Evolutionary conservation across 92 coral and sea anemone genomes (phyloP), one percentile per base, ranked within the genome.

Genomic region (Montipora capitata): DNA sequence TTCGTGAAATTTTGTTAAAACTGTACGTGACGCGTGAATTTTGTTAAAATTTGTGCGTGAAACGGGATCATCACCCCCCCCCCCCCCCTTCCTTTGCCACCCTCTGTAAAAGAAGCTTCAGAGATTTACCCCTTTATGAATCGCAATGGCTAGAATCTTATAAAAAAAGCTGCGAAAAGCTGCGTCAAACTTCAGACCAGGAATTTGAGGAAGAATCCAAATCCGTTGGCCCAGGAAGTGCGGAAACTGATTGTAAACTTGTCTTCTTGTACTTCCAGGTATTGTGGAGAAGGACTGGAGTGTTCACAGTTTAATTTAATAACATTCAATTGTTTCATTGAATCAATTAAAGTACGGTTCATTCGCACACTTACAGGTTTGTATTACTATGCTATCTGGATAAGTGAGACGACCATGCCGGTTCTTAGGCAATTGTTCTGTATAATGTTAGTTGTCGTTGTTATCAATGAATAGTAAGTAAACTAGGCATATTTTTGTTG

Each of bases 61-160:
- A n/a, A n/a, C n/a, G n/a, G n/a, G n/a, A n/a, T n/a, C n/a, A n/a
- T n/a, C n/a, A n/a, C n/a, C n/a, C n/a, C n/a, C n/a, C n/a, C n/a
- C n/a, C n/a, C n/a, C n/a, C n/a, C n/a, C n/a, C n/a, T n/a, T n/a
- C n/a, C n/a, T n/a, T n/a, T n/a, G n/a, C n/a, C n/a, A n/a, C n/a
- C n/a, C n/a, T n/a, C 59, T 3, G 70, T 57, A 40, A 54, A 49
- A 59, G 68, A 86, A 10, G 35, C 49, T 12, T 68, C 67, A 5
- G 83, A 86, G 65, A 14, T 76, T 58, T 85, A 10, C 43, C n/a
- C 42, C 17, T 85, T 12, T 7, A 41, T 85, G 64, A 61, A 45
- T 27, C 35, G 35, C 35, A 27, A 11, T 85, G 89, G 89, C 76
- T 85, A 7, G 89, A 85, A 65, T 41, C 70, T 18, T 74, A 51